Base-by-base conservation (phyloP, 1,140 invertebrate species). In the Fopius arisanus region DNA sequence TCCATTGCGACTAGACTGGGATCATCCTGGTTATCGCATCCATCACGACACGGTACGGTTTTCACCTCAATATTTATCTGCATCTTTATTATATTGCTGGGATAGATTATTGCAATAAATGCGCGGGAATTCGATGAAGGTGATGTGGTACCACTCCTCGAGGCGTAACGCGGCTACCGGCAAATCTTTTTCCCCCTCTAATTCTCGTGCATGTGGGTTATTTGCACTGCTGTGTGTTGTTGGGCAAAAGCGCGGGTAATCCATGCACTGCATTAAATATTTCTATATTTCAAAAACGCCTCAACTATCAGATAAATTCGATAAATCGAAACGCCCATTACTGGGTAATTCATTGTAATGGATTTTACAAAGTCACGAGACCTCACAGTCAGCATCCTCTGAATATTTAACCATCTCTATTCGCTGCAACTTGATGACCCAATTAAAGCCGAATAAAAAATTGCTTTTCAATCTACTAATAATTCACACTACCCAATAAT, bases 121-220 rank as follows among this genome's bases (percentile, higher is more conserved):
- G 54, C 54, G 54, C 54, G 54, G 54, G 54, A 59, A 59, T 59
- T 59, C 23, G 54, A 21, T 21, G 26, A 28, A 59, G 54, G 54
- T 59, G 54, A 26, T 59, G 23, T 59, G 54, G 23, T 59, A 59
- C 54, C 54, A 59, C 54, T 59, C 54, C 54, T 59, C 54, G 54
- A 59, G 54, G 54, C 54, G 54, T 59, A 59, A 59, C 54, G 23
- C 54, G 54, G 54, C 54, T 28, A 28, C 54, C 54, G 54, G 54
- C 54, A 59, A n/a, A 21, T 21, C 14, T 23, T 19, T 12, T 9
- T 21, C 23, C 19, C 54, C 14, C 54, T 59, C 19, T 19, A 2
- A 5, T 9, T 59, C 14, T 9, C 23, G 19, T 59, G 54, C 54
- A 26, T 59, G 19, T 59, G 54, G 14, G 19, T 59, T 48, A 59